phyloP scores from a whole-genome alignment of 2,888 invertebrate species.

The Drosophila peninsularis region DNA sequence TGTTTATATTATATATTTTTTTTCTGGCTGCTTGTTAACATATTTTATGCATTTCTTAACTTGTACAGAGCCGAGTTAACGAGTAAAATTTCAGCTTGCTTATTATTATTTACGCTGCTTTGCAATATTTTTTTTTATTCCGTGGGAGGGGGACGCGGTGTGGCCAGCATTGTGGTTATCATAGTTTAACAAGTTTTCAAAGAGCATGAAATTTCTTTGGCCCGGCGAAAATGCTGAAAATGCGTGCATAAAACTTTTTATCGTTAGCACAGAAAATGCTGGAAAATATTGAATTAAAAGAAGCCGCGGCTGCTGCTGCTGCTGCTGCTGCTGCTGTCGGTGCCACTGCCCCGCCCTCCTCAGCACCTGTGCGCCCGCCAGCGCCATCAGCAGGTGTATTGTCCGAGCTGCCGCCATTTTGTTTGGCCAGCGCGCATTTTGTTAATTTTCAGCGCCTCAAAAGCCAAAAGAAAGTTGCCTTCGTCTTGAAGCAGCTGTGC shows the following conservation, averaged over 20 bases:
- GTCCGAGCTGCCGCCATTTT: constrained; percentile 69
- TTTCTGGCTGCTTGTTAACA: constrained; percentile 71
- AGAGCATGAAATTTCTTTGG: constrained; percentile 79
- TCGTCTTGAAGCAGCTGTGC: constrained; percentile 55
- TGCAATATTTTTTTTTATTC: constrained; percentile 2
- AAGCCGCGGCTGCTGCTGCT: constrained; percentile 27
- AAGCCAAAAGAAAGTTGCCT: constrained; percentile 61
- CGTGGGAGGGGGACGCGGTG: not conserved
- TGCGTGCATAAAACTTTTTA: constrained; percentile 78
- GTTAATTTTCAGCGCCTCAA: constrained; percentile 67
- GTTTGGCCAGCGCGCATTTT: constrained; percentile 68
- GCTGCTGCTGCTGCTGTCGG: constrained; percentile 4
- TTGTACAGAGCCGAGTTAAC: constrained; percentile 71
- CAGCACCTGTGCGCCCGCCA: constrained; percentile 23
- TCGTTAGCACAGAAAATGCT: constrained; percentile 66
- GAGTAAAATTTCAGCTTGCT: constrained; percentile 74
- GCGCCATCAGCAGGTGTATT: constrained; percentile 73
- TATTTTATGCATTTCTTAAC: constrained; percentile 80
- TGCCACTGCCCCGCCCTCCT: not conserved
- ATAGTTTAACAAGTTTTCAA: constrained; percentile 83
- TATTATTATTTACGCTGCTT: constrained; percentile 69
- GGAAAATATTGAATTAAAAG: constrained; percentile 77
- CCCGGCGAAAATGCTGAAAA: constrained; percentile 66
- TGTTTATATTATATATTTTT: constrained; percentile 11
- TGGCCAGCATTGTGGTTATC: constrained; percentile 82